Evolutionary conservation across 2,113 vertebrate species (phyloP), one percentile per base, ranked within the genome.

Genomic region (Acrocephalus kingi): DNA sequence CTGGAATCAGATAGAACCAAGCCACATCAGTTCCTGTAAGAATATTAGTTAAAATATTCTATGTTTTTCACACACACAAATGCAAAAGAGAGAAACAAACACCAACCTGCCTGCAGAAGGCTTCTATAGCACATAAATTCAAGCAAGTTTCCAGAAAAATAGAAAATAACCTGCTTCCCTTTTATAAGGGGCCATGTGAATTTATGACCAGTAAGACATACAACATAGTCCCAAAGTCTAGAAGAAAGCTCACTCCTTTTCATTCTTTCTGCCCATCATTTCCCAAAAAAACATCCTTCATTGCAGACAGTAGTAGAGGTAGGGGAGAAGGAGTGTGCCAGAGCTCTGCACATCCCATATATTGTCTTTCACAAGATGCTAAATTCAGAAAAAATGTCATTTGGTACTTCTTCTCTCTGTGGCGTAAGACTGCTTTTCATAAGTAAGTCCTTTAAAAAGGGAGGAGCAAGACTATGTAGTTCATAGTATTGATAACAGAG

Each of bases 21-120:
- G 77, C 33, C 96, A 98, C 43, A 1, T 95, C 93, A 97, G 90
- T 92, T 97, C 95, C 97, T 98, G 97, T 78, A 98, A 97, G 98
- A 98, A 98, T 98, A 98, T 98, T 78, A 51, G 94, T 98, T 98
- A 97, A 97, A 98, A 98, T 98, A 98, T 97, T 98, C 98, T 96
- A 75, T 41, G 28, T 52, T 89, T 93, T 94, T 96, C 91, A 96
- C 93, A 95, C 95, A 96, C 92, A 89, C 52, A 78, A 92, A 90
- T 87, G 87, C 87, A 94, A 79, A 87, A 96, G 66, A 68, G 79
- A 76, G 88, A 91, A 94, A 78, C 51, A 92, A 90, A 87, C 92
- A 74, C 4, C 54, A 43, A 87, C 58, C 71, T 64, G 55, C 64
- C 69, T 48, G 59, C 71, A 90, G 74, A 84, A 94, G 73, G 75